Percentiles rank a stretch among this genome's conserved stretches.
Conservation (phyloP, 2,113 vertebrate genomes). For the Platysternon megacephalum region DNA sequence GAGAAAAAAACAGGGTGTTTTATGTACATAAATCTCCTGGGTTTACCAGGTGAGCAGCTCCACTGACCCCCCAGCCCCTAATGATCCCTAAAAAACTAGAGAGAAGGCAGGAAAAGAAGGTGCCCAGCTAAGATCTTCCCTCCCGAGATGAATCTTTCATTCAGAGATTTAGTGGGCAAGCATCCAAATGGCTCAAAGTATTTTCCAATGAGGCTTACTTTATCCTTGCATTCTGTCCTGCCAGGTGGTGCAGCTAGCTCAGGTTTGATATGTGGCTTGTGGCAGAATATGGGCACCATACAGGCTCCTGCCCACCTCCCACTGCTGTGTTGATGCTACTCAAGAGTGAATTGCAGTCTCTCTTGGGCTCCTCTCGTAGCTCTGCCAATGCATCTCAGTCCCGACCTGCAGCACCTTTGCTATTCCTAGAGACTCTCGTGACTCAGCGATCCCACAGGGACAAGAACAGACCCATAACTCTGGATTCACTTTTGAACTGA, state of each 20-base stretch:
- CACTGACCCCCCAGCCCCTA: not conserved
- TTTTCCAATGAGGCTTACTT: not conserved
- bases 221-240: not conserved
- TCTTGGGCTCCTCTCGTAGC: not conserved
- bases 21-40: not conserved
- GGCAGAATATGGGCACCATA: not conserved
- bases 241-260: not conserved
- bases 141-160: not conserved
- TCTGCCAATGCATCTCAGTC: not conserved
- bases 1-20: not conserved
- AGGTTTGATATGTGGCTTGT: not conserved
- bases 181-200: not conserved
- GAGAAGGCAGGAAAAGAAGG: not conserved
- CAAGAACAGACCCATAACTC: not conserved
- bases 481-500: not conserved
- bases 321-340: not conserved
- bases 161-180: not conserved
- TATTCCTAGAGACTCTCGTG: not conserved
- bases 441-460: not conserved
- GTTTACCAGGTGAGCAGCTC: not conserved
- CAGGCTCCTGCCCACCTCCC: rapidly evolving
- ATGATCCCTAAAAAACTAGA: not conserved
- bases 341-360: not conserved
- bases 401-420: not conserved
- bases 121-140: not conserved